Evolutionary conservation across 30 jellyfish, hydroid and myxozoan species (phyloP), one percentile per base, ranked within the genome.

Genomic region (Chrysaora quinquecirrha): DNA sequence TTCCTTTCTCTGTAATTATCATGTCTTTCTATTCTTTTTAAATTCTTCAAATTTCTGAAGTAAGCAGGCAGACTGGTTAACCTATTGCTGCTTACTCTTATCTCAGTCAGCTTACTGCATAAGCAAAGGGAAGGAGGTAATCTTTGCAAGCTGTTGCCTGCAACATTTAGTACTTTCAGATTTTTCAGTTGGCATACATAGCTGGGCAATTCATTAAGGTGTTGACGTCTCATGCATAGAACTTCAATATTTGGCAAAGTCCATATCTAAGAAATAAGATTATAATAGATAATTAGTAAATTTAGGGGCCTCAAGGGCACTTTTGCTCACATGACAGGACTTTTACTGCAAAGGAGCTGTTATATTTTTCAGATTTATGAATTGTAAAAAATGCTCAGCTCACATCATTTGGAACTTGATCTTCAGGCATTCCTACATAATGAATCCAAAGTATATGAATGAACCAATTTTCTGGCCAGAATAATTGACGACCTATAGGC

Each of bases 161-260:
- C 68, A 9, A 52, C 29, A 19, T 52, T 52, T 20, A 52, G 25
- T 52, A 52, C 29, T 52, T 52, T 52, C 68, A 52, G 25, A 52
- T 20, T 20, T 2, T 52, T 52, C 25, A 52, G 25, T 3, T 4
- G 29, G 12, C 68, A 2, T 2, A 52, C 19, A 14, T 38, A 14
- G 25, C 19, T 52, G 9, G 68, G 24, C 25, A 52, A 10, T 16
- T 3, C 25, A 4, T 52, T 25, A 16, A 52, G 24, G 2, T 10
- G 29, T 2, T 4, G 19, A 20, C 68, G 6, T 4, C 27, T 12
- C 4, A 16, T 10, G 68, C 68, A 10, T 2, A 52, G 68, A 2
- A 52, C 68, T 19, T 52, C 68, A 52, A 52, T 52, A 19, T 52
- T 52, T 52, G 68, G 68, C 29, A 52, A 25, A 3, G 68, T 52